phyloP scores from a whole-genome alignment of 2,797 vertebrate genomes.

The Scleropages formosus region DNA sequence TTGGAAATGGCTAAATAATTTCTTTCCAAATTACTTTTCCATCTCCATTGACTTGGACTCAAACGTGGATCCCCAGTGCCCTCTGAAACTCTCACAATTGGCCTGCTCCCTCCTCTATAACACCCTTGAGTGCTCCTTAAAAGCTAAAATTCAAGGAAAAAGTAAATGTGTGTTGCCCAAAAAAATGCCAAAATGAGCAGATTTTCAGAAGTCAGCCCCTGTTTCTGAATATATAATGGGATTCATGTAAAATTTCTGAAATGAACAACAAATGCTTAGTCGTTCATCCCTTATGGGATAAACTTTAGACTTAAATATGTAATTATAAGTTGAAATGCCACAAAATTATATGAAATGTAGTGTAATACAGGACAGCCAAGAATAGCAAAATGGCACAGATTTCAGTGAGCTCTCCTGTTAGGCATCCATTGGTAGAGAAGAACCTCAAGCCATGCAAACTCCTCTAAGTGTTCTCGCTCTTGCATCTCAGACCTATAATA shows the following conservation, averaged over 20 bases:
- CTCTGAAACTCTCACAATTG: constrained; percentile 27
- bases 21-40: constrained; percentile 34
- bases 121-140: constrained; percentile 14
- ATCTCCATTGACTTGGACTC: constrained; percentile 29
- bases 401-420: too few relatives aligned
- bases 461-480: too few relatives aligned
- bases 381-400: too few relatives aligned
- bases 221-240: constrained; percentile 18
- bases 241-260: constrained; percentile 13
- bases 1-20: constrained; percentile 36
- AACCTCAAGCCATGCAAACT: too few relatives aligned
- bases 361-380: too few relatives aligned
- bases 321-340: too few relatives aligned
- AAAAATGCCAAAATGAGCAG: constrained; percentile 26
- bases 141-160: neutral
- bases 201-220: neutral
- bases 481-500: too few relatives aligned
- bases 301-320: neutral
- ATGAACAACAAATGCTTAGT: neutral
- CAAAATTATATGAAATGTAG: too few relatives aligned
- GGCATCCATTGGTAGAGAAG: too few relatives aligned
- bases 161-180: constrained; percentile 4
- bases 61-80: constrained; percentile 19
- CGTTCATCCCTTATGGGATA: neutral
- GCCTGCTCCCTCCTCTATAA: neutral